These are phyloP conservation scores for Plestiodon gilberti DNA, from an alignment of 2,113 vertebrate genomes.

Conservation along the genomic window DNA sequence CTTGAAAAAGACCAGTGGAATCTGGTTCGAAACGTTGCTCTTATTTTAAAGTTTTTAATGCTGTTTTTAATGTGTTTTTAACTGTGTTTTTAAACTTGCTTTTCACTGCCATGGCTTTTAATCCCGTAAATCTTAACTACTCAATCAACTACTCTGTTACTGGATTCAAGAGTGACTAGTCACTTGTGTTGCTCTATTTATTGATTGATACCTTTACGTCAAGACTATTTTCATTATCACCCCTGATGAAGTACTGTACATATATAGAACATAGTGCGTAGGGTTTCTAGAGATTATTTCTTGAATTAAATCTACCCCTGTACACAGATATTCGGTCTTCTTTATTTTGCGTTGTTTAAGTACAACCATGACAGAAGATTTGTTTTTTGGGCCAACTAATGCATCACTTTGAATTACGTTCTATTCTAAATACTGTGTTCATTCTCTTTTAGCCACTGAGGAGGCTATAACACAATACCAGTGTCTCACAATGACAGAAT, in stretches of 20 bases:
- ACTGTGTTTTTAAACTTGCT: too few relatives aligned
- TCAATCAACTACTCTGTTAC: not conserved
- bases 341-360: not conserved
- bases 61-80: too few relatives aligned
- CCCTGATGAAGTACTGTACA: too few relatives aligned
- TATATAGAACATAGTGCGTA: too few relatives aligned
- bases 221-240: not conserved
- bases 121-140: too few relatives aligned
- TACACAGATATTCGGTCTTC: not conserved
- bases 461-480: rapidly evolving
- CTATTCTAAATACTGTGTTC: not conserved
- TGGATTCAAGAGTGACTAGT: not conserved
- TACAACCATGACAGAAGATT: not conserved
- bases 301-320: not conserved
- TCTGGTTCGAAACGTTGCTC: too few relatives aligned
- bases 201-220: not conserved
- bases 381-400: not conserved
- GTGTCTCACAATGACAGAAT: not conserved
- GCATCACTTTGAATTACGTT: not conserved
- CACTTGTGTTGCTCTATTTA: not conserved
- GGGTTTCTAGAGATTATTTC: not conserved
- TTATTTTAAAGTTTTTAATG: too few relatives aligned
- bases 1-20: too few relatives aligned
- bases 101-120: too few relatives aligned
- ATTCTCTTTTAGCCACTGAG: not conserved